A percentile compares a stretch with the other conserved stretches of the same genome.
These are phyloP conservation scores for Dinothrombium tinctorium DNA, from an alignment of 1,140 invertebrate genomes.

Conservation along the genomic window DNA sequence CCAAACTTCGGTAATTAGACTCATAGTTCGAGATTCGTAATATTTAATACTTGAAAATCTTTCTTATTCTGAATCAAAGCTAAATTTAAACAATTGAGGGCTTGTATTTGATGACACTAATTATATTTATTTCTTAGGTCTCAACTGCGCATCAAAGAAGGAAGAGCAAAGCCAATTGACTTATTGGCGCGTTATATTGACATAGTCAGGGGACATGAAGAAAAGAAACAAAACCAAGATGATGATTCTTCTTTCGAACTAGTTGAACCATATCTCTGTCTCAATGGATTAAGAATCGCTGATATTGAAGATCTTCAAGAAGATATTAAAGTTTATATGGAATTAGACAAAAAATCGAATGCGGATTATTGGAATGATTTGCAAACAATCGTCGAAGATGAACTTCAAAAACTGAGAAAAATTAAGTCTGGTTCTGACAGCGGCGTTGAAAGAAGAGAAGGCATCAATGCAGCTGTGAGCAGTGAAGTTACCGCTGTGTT, in stretches of 20 bases:
- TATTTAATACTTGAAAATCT: no score
- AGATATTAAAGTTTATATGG: conserved; percentile 59
- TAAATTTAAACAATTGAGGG: no score
- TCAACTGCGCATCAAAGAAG: conserved; percentile 66
- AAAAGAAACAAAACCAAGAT: conserved; percentile 16
- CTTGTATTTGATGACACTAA: no score
- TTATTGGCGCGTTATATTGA: conserved; percentile 86
- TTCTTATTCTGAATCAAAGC: no score
- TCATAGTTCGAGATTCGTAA: no score
- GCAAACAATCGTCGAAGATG: conserved; percentile 81
- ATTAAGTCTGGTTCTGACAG: conserved; percentile 19
- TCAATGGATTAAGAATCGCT: conserved; percentile 66
- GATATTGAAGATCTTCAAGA: conserved; percentile 93
- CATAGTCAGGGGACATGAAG: conserved; percentile 17
- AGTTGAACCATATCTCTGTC: conserved; percentile 89
- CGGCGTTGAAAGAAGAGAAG: conserved; percentile 43
- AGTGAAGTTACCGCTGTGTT: conserved; percentile 71
- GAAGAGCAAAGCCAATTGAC: conserved; percentile 92
- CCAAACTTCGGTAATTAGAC: conserved; percentile 19
- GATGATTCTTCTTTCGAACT: conserved; percentile 48
- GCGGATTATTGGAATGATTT: conserved; percentile 92
- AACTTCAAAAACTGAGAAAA: conserved; percentile 63
- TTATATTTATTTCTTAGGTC: no score
- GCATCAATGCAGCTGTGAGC: conserved; percentile 76
- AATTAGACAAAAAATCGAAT: conserved; percentile 43